Evolutionary conservation across 2,888 invertebrate genomes (phyloP).

Genomic region (Sesia bembeciformis): DNA sequence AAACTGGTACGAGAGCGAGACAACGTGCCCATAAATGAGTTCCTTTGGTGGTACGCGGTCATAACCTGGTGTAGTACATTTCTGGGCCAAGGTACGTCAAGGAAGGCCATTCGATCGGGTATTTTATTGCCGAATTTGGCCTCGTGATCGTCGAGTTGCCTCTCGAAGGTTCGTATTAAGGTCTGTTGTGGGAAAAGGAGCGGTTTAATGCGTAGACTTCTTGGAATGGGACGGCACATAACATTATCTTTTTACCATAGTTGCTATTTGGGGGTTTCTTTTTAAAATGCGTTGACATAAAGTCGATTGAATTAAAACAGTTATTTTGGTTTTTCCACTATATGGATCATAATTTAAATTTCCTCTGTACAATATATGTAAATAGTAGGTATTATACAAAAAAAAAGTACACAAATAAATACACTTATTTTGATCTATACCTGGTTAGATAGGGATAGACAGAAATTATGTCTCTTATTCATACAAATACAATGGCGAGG

Average conservation of each 20-base stretch:
- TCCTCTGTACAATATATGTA: too few relatives aligned
- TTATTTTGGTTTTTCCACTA: too few relatives aligned
- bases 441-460: too few relatives aligned
- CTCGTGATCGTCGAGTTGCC: slow-evolving; percentile 62
- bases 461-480: too few relatives aligned
- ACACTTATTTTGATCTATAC: too few relatives aligned
- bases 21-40: slow-evolving; percentile 68
- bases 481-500: too few relatives aligned
- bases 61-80: slow-evolving; percentile 60
- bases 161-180: slow-evolving; percentile 43
- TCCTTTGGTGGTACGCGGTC: slow-evolving; percentile 48
- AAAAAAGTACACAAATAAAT: too few relatives aligned
- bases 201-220: slow-evolving; percentile 15
- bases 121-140: slow-evolving; percentile 53
- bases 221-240: slow-evolving; percentile 28
- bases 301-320: too few relatives aligned
- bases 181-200: slow-evolving; percentile 35
- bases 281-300: too few relatives aligned
- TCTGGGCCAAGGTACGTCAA: slow-evolving; percentile 58
- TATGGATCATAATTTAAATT: too few relatives aligned
- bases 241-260: slow-evolving; percentile 9
- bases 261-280: too few relatives aligned
- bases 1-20: slow-evolving; percentile 74
- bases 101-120: slow-evolving; percentile 36
- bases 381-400: too few relatives aligned